These are phyloP conservation scores for Anoplius nigerrimus DNA, from an alignment of 2,888 invertebrate species.

Conservation along the genomic window DNA sequence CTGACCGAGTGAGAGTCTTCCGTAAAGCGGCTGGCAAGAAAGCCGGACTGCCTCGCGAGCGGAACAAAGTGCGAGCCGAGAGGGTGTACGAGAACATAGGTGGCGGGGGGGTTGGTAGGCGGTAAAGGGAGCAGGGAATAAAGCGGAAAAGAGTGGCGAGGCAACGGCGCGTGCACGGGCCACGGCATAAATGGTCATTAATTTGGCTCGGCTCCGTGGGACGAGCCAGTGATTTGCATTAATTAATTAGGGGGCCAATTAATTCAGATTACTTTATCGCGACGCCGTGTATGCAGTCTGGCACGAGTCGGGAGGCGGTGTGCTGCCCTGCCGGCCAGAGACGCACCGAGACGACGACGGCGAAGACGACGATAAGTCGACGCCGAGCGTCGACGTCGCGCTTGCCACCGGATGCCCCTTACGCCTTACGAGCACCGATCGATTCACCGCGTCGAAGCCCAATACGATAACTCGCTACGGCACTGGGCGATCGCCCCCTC, in stretches of 20 bases:
- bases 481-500: constrained; percentile 30
- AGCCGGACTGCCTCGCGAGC: too few relatives aligned
- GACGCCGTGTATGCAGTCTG: constrained; percentile 12
- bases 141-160: neutral
- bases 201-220: constrained; percentile 35
- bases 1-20: too few relatives aligned
- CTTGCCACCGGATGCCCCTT: constrained; percentile 40
- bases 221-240: constrained; percentile 53
- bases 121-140: neutral
- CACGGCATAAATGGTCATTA: constrained; percentile 50
- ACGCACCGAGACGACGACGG: constrained; percentile 28
- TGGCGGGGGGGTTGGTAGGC: neutral
- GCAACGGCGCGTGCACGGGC: neutral
- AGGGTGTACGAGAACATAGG: too few relatives aligned
- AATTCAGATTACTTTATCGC: constrained; percentile 60
- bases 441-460: constrained; percentile 49
- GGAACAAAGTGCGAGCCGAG: constrained; percentile 10
- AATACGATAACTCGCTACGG: constrained; percentile 47
- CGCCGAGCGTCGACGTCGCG: constrained; percentile 50
- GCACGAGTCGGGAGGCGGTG: neutral
- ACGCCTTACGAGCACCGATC: constrained; percentile 38
- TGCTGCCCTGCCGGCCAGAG: too few relatives aligned
- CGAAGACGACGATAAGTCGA: constrained; percentile 11
- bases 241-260: constrained; percentile 59
- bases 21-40: neutral